Base-by-base conservation (phyloP, 2,888 invertebrate species). In the Ptilodon capucinus region DNA sequence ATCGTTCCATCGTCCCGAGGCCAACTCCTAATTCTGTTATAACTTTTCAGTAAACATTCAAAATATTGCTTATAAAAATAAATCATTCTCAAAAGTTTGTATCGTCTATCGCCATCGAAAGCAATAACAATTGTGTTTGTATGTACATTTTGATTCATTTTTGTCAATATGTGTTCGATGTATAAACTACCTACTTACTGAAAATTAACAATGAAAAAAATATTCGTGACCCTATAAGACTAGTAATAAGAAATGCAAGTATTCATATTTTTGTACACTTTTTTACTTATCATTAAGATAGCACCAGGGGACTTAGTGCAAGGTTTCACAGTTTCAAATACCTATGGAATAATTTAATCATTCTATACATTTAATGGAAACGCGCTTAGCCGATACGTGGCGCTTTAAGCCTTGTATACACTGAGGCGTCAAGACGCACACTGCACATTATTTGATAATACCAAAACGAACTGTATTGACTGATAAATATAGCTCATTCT, bases 181-280 rank as follows among this genome's bases (percentile, higher is more conserved):
- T 57, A 71, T 60, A 72, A 60, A 60, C 69, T 75, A 79, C 62
- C 68, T 73, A 74, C 62, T 68, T 73, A 74, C 68, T 63, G 75
- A 72, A 69, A 63, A 54, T 53, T 56, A 73, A 76, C 73, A 73
- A 69, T 61, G 65, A 69, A 57, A 68, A 57, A 68, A 68, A 66
- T 63, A 72, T 74, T 80, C 77, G 86, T 87, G 90, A 87, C 84
- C 84, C 87, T 86, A 88, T 78, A 71, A 81, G 89, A 91, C 91
- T 91, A 90, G 89, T 84, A n/a, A n/a, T n/a, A 74, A 83, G 86
- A 90, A 91, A 91, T 89, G 88, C 88, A 87, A 80, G 79, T 36
- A 79, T 79, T 83, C 61, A 77, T 83, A 79, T 76, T 81, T 87
- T 89, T 89, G 89, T 90, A 91, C 90, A 90, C 71, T 82, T 84